Conservation (phyloP, 2,797 vertebrate species). For the Adelosebastes latens region DNA sequence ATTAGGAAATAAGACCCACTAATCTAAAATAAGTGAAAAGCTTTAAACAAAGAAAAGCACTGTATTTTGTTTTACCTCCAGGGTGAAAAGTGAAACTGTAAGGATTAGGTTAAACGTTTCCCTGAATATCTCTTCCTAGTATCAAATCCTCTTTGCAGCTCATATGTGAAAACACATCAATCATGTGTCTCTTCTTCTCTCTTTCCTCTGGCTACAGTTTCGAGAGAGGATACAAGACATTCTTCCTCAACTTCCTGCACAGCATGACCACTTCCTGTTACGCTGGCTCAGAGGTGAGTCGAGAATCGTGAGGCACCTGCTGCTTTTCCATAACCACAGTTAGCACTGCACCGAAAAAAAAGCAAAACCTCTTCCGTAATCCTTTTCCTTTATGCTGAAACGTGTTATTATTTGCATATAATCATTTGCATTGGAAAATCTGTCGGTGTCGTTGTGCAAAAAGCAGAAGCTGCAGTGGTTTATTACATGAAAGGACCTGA, state of each 20-base stretch:
- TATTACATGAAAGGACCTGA: constrained; percentile 4
- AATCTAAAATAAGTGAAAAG: neutral
- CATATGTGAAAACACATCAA: neutral
- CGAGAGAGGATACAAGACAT: constrained; percentile 89
- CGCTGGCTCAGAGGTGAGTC: constrained; percentile 94
- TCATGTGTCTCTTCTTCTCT: neutral
- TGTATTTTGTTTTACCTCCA: neutral
- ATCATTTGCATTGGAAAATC: neutral
- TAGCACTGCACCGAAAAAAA: neutral
- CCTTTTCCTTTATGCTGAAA: neutral
- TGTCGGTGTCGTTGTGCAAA: rapidly evolving
- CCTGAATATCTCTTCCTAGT: neutral
- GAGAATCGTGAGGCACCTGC: neutral
- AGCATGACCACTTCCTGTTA: constrained; percentile 92
- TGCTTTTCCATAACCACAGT: neutral
- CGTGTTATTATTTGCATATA: neutral
- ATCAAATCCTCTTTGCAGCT: neutral
- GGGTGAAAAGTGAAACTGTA: neutral
- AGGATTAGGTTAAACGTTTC: neutral
- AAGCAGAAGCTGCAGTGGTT: constrained; percentile 30
- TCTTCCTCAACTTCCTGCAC: constrained; percentile 86
- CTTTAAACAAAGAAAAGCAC: neutral
- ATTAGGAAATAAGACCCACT: neutral
- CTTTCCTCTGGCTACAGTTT: constrained; percentile 80
- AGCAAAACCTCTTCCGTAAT: neutral